phyloP scores from a whole-genome alignment of 2,113 vertebrate genomes.

The Psilopogon haemacephalus region DNA sequence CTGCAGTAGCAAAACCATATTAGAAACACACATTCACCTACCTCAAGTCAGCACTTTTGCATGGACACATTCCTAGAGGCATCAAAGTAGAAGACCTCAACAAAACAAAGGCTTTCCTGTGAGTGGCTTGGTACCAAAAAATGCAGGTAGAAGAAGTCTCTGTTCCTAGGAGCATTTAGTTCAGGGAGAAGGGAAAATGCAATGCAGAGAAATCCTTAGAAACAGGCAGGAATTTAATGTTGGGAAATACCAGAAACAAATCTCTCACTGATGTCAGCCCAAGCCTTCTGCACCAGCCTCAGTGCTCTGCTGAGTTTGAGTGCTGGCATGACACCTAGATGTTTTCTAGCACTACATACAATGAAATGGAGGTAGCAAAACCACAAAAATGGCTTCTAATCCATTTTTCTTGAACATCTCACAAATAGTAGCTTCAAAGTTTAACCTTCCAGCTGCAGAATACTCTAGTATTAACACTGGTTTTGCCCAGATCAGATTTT shows the following conservation, averaged over 20 bases:
- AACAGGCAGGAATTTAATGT: background rate
- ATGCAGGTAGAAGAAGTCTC: background rate
- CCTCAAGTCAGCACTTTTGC: accelerated
- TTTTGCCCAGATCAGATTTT: background rate
- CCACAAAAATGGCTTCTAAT: background rate
- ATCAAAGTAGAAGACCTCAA: background rate
- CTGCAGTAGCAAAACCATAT: background rate
- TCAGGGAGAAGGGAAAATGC: background rate
- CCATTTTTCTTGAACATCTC: background rate
- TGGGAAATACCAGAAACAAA: background rate
- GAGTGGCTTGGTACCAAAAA: background rate
- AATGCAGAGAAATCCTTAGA: background rate
- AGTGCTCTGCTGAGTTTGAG: background rate
- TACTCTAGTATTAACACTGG: background rate
- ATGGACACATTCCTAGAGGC: background rate
- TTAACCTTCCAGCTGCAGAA: background rate
- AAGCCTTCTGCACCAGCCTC: background rate
- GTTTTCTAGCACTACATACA: background rate
- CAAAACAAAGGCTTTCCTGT: background rate
- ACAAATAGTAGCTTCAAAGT: background rate
- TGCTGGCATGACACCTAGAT: background rate
- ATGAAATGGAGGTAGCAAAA: background rate
- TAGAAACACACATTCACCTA: accelerated
- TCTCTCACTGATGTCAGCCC: background rate
- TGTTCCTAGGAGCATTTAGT: accelerated